These are phyloP conservation scores for Ferdinandea cuprea DNA, from an alignment of 2,888 invertebrate genomes.

Conservation along the genomic window DNA sequence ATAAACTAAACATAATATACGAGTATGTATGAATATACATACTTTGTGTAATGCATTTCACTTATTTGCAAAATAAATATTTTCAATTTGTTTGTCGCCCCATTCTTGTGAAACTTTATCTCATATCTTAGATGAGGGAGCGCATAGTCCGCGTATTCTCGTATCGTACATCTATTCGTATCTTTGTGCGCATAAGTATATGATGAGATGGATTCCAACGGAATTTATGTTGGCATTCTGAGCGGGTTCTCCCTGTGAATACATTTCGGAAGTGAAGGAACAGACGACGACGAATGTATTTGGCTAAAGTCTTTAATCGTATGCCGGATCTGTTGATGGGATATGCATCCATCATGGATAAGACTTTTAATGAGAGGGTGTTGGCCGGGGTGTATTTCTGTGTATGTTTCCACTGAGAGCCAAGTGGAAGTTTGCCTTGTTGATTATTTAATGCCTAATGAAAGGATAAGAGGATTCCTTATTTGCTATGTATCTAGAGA, in stretches of 20 bases:
- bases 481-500: background rate
- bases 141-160: background rate
- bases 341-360: background rate
- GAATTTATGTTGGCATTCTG: background rate
- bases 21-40: background rate
- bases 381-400: no score
- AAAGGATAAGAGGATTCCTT: slow-evolving; percentile 15
- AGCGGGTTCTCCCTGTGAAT: background rate
- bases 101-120: slow-evolving; percentile 3
- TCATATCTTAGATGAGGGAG: slow-evolving; percentile 3
- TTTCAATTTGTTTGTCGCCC: slow-evolving; percentile 29
- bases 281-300: slow-evolving; percentile 6
- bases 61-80: slow-evolving; percentile 41
- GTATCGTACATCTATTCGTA: no score
- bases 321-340: slow-evolving; percentile 21
- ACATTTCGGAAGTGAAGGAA: background rate
- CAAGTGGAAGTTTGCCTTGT: slow-evolving; percentile 19
- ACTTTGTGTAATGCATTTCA: slow-evolving; percentile 3
- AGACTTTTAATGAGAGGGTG: slow-evolving; percentile 27
- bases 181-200: background rate
- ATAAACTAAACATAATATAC: background rate
- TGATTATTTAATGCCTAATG: slow-evolving; percentile 32
- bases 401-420: background rate
- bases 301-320: slow-evolving; percentile 17
- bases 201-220: background rate